Evolutionary conservation across 2,797 vertebrate species (phyloP).

Genomic region (Brachyalestes nurse): DNA sequence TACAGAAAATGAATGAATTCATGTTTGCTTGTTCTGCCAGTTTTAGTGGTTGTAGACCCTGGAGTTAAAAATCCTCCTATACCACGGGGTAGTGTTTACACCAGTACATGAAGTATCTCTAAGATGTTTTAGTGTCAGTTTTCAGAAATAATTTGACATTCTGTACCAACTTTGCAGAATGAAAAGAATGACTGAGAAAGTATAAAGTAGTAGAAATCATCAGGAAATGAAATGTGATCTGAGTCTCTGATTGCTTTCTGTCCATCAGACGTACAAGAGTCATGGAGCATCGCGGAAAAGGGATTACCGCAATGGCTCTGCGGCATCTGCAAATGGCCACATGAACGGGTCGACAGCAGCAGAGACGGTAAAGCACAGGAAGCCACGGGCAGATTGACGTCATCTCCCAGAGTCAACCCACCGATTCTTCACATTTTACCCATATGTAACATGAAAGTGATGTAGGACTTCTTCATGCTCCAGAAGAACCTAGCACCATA

Average conservation of each 20-base stretch:
- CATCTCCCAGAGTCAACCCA: conserved; percentile 28
- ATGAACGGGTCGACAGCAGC: conserved; percentile 79
- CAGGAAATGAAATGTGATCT: not conserved
- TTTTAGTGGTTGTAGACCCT: not conserved
- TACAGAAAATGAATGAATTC: not conserved
- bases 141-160: too few relatives aligned
- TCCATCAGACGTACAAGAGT: conserved; percentile 91
- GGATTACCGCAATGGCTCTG: conserved; percentile 85
- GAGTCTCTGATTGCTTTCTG: conserved; percentile 27
- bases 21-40: not conserved
- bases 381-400: conserved; percentile 85
- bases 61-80: not conserved
- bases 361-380: conserved; percentile 80
- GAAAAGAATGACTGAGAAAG: not conserved
- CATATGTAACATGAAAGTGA: conserved; percentile 59
- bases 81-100: not conserved
- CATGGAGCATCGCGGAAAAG: conserved; percentile 79
- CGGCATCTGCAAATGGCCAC: conserved; percentile 81
- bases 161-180: not conserved
- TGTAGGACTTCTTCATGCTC: conserved; percentile 52
- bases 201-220: not conserved
- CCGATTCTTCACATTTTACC: conserved; percentile 48
- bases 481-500: conserved; percentile 65
- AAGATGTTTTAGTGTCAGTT: too few relatives aligned
- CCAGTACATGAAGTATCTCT: not conserved